Conservation (phyloP, 2,888 invertebrate genomes). For the Campaea margaritaria region DNA sequence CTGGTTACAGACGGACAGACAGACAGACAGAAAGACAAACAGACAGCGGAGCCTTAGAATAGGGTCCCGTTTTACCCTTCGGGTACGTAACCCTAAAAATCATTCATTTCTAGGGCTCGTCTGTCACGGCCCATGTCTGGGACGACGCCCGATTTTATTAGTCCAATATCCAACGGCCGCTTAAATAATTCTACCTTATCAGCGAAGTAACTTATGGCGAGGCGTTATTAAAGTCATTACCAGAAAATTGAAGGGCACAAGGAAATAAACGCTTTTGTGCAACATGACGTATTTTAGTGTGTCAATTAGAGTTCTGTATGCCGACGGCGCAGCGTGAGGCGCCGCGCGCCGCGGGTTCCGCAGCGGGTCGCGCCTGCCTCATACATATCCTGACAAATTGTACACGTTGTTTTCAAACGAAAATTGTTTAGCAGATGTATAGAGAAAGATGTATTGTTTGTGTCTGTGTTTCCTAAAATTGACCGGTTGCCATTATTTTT, state of each 20-base stretch:
- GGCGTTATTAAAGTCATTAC: conserved; percentile 41
- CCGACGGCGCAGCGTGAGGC: conserved; percentile 75
- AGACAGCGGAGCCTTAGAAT: too few species aligned
- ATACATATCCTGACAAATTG: conserved; percentile 69
- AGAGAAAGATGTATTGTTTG: conserved; percentile 46
- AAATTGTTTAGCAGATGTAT: conserved; percentile 60
- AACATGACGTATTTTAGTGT: conserved; percentile 77
- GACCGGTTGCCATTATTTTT: conserved; percentile 21
- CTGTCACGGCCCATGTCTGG: too few species aligned
- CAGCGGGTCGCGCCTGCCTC: conserved; percentile 57
- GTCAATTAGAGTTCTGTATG: conserved; percentile 83
- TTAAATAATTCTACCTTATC: neutral
- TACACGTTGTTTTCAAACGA: conserved; percentile 65
- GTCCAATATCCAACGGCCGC: too few species aligned
- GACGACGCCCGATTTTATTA: too few species aligned
- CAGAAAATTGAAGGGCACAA: conserved; percentile 53
- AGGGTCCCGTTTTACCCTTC: too few species aligned
- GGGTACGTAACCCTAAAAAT: too few species aligned
- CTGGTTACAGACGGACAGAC: too few species aligned
- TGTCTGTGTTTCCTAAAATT: conserved; percentile 46
- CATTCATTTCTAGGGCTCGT: too few species aligned
- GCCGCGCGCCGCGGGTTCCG: conserved; percentile 58
- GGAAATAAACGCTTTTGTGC: conserved; percentile 55
- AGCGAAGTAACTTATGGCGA: conserved; percentile 20
- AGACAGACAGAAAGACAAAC: too few species aligned